Evolutionary conservation across 1,140 invertebrate genomes (phyloP).

Genomic region (Sycobia sp.): DNA sequence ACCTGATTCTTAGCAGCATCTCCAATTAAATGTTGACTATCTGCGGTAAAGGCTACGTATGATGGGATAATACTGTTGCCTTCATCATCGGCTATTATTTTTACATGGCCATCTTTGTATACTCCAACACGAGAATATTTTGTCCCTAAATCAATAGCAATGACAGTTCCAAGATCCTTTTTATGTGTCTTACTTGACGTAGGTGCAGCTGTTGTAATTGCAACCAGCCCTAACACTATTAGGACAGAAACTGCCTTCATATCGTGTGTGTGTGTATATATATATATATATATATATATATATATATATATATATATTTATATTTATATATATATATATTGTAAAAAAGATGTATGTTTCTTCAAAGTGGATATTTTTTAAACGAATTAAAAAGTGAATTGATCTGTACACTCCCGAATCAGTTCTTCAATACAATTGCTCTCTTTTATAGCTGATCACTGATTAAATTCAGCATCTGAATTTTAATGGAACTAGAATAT

Average conservation of each 20-base stretch:
- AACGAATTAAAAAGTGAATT: no score
- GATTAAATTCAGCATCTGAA: no score
- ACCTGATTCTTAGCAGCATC: constrained; percentile 98
- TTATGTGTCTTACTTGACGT: constrained; percentile 82
- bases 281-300: no score
- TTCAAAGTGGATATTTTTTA: no score
- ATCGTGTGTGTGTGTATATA: no score
- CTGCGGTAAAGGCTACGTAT: constrained; percentile 94
- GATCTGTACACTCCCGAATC: no score
- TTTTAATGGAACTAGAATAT: no score
- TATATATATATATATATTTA: no score
- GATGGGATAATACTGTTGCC: constrained; percentile 98
- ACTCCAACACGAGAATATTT: constrained; percentile 99
- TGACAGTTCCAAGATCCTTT: constrained; percentile 89
- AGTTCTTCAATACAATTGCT: no score
- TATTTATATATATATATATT: no score
- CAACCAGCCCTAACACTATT: constrained; percentile 53
- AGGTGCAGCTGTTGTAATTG: constrained; percentile 66
- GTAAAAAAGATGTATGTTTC: no score
- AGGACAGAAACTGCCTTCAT: constrained; percentile 55
- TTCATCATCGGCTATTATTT: constrained; percentile 98
- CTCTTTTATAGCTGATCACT: no score
- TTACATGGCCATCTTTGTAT: constrained; percentile 96
- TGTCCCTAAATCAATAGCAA: constrained; percentile 98
- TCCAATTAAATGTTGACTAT: constrained; percentile 95